Percentiles rank a stretch among this genome's conserved stretches.
phyloP scores from a whole-genome alignment of 2,113 vertebrate genomes.

The Pithys albifrons region DNA sequence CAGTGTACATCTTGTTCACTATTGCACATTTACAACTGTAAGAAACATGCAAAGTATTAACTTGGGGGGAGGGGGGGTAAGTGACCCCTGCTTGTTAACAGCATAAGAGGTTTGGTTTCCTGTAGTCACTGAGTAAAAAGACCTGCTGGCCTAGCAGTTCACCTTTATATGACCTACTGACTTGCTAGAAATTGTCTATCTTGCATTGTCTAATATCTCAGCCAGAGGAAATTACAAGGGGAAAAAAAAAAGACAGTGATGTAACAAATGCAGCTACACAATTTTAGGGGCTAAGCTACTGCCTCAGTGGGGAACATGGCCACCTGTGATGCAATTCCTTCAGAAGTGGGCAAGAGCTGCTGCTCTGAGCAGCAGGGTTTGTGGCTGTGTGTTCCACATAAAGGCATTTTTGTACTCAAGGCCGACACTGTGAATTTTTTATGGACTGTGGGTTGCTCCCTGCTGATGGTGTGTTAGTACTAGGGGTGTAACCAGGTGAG shows the following conservation, averaged over 20 bases:
- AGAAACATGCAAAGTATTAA: not conserved
- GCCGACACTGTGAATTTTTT: rapidly evolving
- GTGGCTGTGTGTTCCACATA: not conserved
- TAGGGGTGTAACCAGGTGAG: not conserved
- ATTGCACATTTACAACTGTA: not conserved
- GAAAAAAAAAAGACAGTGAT: not conserved
- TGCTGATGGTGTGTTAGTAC: not conserved
- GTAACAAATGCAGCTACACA: not conserved
- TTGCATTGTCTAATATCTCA: constrained; percentile 18
- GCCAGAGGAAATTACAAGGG: not conserved
- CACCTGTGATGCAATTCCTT: not conserved
- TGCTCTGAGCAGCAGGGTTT: not conserved
- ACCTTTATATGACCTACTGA: constrained; percentile 7
- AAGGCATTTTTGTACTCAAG: not conserved
- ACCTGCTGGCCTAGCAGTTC: constrained; percentile 16
- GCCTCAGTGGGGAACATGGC: not conserved
- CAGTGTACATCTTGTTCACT: not conserved
- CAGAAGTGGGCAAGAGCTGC: not conserved
- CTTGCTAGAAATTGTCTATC: constrained; percentile 21
- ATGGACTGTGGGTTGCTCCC: rapidly evolving
- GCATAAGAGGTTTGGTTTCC: not conserved
- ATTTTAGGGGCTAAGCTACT: not conserved
- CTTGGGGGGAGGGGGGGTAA: not conserved
- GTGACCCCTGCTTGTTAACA: not conserved
- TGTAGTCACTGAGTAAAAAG: not conserved